Evolutionary conservation across 1,140 invertebrate species (phyloP), one percentile per base, ranked within the genome.

Genomic region (Scaptomyza hsui): DNA sequence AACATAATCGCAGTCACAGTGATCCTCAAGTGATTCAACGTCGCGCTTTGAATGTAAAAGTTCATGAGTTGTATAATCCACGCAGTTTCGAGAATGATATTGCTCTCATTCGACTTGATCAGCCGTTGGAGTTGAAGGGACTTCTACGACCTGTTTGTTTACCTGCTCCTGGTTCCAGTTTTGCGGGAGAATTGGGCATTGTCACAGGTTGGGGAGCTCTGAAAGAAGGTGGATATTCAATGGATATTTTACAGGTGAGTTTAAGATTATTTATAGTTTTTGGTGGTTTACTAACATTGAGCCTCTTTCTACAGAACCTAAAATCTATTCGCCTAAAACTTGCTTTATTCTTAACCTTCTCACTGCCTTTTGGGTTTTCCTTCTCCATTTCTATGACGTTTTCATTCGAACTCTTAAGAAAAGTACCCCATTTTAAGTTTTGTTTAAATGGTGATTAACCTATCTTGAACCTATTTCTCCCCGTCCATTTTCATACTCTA

Each of bases 41-140:
- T 21, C 55, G 47, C 10, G 82, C 72, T 0, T 16, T 13, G 4
- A 29, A 49, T 4, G 75, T 93, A 0, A 92, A 81, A 2, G 55
- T 93, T 3, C 96, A 97, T 76, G 93, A 95, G 12, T 92, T 94
- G 41, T 97, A 95, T 90, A 94, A 96, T 89, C 86, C 93, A 1
- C 92, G 92, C 15, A 95, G 93, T 1, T 95, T 94, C 72, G 94
- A 97, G 86, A 96, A 97, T 79, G 97, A 97, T 77, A 96, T 97
- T 56, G 96, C 96, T 0, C 91, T 97, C 1, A 91, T 97, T 15
- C 93, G 94, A 51, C 92, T 97, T 37, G 93, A 94, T 62, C 78
- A 92, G n/a, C 93, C 94, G 0, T 92, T 96, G 1, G 69, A 72
- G 19, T 91, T 93, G 4, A 92, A 94, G 35, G 93, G 93, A 10